A percentile compares a stretch with the other conserved stretches of the same genome.
phyloP scores from a whole-genome alignment of 2,113 vertebrate genomes.

The Triplophysa siluroides region DNA sequence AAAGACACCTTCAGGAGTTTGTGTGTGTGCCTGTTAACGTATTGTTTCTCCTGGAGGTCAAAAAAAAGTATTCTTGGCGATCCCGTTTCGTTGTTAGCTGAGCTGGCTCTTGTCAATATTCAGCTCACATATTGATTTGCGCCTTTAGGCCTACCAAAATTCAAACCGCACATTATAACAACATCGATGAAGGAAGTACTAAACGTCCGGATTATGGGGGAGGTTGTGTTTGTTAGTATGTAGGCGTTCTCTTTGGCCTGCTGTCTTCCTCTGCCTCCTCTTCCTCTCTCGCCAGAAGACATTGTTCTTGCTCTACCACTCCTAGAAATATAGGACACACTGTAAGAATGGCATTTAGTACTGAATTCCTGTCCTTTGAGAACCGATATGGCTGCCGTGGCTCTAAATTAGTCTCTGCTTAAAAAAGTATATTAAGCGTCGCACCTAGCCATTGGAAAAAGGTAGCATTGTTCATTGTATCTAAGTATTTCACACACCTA shows the following conservation, averaged over 20 bases:
- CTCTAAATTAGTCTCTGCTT: slow-evolving; percentile 62
- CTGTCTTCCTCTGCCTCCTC: not conserved
- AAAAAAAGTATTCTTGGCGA: not conserved
- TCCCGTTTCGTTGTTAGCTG: not conserved
- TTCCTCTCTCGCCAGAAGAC: slow-evolving; percentile 34
- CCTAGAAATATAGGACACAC: slow-evolving; percentile 62
- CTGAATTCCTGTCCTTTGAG: slow-evolving; percentile 54
- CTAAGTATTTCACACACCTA: not conserved
- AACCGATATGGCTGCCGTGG: slow-evolving; percentile 50
- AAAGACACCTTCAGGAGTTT: not conserved
- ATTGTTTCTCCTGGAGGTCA: slow-evolving; percentile 19
- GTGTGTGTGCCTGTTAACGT: not conserved
- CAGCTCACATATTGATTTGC: not conserved
- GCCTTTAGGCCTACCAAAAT: not conserved
- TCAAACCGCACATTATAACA: not conserved
- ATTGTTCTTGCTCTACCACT: slow-evolving; percentile 40
- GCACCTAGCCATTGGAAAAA: not conserved
- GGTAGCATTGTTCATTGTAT: not conserved
- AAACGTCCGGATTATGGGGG: not conserved
- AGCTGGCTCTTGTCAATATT: not conserved
- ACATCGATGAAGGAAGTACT: not conserved
- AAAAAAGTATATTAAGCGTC: slow-evolving; percentile 16
- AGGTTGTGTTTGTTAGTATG: not conserved
- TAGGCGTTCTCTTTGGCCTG: slow-evolving; percentile 1
- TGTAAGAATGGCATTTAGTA: slow-evolving; percentile 52